Conservation (phyloP, 2,888 invertebrate species). For the Mimas tiliae region DNA sequence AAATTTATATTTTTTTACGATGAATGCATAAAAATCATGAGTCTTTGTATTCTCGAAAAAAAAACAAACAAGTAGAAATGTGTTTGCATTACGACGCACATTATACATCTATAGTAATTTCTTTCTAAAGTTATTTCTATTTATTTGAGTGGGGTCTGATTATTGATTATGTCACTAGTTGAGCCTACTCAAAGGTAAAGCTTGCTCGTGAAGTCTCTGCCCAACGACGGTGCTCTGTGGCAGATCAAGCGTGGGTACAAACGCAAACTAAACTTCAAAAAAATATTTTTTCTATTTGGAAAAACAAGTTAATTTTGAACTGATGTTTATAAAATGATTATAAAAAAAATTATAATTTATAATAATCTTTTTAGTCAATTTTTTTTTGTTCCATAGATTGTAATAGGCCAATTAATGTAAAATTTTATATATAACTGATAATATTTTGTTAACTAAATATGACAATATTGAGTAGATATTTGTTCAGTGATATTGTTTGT, state of each 20-base stretch:
- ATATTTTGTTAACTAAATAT: no score
- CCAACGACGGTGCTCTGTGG: constrained; percentile 57
- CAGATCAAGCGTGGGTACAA: constrained; percentile 56
- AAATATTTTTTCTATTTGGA: not conserved
- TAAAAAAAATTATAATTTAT: not conserved
- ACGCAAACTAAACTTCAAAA: constrained; percentile 30
- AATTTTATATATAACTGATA: no score
- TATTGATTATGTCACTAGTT: constrained; percentile 23
- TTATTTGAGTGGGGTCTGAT: constrained; percentile 14
- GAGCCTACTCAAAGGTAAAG: constrained; percentile 47
- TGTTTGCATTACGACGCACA: constrained; percentile 18
- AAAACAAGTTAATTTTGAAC: not conserved
- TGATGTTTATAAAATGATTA: not conserved
- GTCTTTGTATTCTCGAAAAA: not conserved
- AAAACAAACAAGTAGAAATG: not conserved
- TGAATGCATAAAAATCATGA: not conserved
- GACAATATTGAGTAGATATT: no score
- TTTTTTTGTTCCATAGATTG: not conserved
- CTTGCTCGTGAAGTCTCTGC: constrained; percentile 50
- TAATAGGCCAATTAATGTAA: not conserved
- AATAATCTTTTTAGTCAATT: not conserved
- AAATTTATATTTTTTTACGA: not conserved
- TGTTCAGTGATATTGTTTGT: no score
- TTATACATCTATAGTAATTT: constrained; percentile 9
- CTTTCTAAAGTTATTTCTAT: constrained; percentile 9